Conservation (phyloP, 2,113 vertebrate genomes). For the Chloropsis hardwickii region DNA sequence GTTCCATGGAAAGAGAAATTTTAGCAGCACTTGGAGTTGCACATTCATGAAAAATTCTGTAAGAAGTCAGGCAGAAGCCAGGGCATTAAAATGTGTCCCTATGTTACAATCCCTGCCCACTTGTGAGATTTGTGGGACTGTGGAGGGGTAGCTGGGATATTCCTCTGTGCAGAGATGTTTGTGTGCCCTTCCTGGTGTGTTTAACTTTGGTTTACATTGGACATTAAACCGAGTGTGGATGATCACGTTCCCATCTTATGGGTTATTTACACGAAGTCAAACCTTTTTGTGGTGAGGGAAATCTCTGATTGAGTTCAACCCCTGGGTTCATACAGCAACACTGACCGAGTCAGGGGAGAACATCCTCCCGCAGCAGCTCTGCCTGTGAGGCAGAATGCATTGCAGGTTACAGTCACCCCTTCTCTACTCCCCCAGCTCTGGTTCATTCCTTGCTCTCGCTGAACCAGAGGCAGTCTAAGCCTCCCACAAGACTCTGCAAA, state of each 20-base stretch:
- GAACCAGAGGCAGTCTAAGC: background rate
- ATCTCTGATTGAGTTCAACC: background rate
- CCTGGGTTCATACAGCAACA: background rate
- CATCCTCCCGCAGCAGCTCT: background rate
- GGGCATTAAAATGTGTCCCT: background rate
- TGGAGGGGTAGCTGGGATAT: background rate
- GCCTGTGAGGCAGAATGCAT: background rate
- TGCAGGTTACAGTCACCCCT: background rate
- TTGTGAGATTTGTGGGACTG: background rate
- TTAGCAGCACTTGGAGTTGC: background rate
- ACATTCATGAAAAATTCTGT: background rate
- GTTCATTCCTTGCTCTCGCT: background rate
- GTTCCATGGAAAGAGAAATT: background rate
- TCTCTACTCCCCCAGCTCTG: background rate
- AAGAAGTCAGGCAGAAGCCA: background rate
- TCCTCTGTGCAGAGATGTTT: background rate
- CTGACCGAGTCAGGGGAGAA: background rate
- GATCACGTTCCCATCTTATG: background rate
- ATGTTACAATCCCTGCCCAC: background rate
- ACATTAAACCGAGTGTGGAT: background rate
- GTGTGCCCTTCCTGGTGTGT: background rate
- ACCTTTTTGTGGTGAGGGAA: background rate
- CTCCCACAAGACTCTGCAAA: background rate
- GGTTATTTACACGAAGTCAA: background rate
- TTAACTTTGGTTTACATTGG: fast-evolving